These are phyloP conservation scores for Zaprionus taronus DNA, from an alignment of 1,140 invertebrate genomes.

Conservation along the genomic window DNA sequence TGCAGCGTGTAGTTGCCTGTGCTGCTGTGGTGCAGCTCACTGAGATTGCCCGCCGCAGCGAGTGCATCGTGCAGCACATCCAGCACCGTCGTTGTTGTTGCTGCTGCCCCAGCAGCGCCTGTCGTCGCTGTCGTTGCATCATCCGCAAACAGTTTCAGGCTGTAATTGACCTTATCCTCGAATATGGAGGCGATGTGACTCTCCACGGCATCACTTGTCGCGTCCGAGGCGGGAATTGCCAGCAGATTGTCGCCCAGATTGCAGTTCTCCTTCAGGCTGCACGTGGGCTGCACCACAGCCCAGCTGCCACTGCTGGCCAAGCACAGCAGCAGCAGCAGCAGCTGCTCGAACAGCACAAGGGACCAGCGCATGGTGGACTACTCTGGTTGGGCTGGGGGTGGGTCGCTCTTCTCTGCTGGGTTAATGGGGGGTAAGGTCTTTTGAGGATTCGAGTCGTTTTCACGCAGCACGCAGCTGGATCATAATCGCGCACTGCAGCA, in stretches of 20 bases:
- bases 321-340: slow-evolving; percentile 10
- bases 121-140: slow-evolving; percentile 29
- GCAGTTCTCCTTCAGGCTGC: slow-evolving; percentile 77
- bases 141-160: slow-evolving; percentile 74
- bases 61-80: slow-evolving; percentile 60
- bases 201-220: slow-evolving; percentile 63
- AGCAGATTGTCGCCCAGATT: slow-evolving; percentile 75
- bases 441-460: not conserved
- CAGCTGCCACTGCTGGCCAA: slow-evolving; percentile 20
- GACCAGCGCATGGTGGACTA: slow-evolving; percentile 13
- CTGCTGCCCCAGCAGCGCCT: not conserved
- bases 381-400: not conserved
- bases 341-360: slow-evolving; percentile 5
- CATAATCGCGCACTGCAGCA: not conserved
- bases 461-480: slow-evolving; percentile 9
- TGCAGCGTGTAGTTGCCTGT: slow-evolving; percentile 30
- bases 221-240: slow-evolving; percentile 30
- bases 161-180: slow-evolving; percentile 83
- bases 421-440: no score
- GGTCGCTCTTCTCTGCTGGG: no score
- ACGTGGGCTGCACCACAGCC: slow-evolving; percentile 63
- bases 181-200: slow-evolving; percentile 79
- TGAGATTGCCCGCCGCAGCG: slow-evolving; percentile 59
- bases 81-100: slow-evolving; percentile 56
- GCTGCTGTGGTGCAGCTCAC: slow-evolving; percentile 43